phyloP scores from a whole-genome alignment of 2,797 vertebrate genomes.

The Hydrophis major region DNA sequence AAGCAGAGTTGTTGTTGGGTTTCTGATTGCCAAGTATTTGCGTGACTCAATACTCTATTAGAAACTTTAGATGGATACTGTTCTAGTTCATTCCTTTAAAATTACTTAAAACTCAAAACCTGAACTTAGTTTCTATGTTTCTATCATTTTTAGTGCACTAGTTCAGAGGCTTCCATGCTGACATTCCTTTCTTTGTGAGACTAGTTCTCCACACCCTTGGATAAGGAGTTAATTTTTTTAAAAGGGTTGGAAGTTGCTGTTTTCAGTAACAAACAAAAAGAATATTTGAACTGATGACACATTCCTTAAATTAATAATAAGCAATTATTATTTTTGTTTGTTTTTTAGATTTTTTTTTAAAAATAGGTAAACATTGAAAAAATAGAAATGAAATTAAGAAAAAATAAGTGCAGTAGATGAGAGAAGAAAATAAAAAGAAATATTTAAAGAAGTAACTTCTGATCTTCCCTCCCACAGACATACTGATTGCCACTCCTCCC shows the following conservation, averaged over 20 bases:
- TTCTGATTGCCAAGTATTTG: neutral
- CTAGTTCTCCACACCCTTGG: neutral
- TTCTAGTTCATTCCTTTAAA: neutral
- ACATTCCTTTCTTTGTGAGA: neutral
- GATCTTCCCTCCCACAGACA: neutral
- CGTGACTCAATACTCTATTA: neutral
- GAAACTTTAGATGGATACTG: neutral
- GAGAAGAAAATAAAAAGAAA: neutral
- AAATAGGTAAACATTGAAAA: neutral
- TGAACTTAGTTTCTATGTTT: neutral
- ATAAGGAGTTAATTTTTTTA: neutral
- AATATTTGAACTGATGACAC: neutral
- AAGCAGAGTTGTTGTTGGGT: neutral
- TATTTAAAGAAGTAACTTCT: neutral
- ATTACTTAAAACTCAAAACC: neutral
- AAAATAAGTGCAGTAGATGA: neutral
- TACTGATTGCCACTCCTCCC: neutral
- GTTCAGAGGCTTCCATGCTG: neutral
- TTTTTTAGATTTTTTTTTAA: neutral
- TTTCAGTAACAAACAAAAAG: neutral
- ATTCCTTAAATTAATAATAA: neutral
- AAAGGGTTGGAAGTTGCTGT: neutral
- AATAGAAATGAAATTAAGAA: neutral
- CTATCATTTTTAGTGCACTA: neutral
- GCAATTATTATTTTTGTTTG: neutral